Conservation (phyloP, 2,797 vertebrate species). For the Labroides dimidiatus region DNA sequence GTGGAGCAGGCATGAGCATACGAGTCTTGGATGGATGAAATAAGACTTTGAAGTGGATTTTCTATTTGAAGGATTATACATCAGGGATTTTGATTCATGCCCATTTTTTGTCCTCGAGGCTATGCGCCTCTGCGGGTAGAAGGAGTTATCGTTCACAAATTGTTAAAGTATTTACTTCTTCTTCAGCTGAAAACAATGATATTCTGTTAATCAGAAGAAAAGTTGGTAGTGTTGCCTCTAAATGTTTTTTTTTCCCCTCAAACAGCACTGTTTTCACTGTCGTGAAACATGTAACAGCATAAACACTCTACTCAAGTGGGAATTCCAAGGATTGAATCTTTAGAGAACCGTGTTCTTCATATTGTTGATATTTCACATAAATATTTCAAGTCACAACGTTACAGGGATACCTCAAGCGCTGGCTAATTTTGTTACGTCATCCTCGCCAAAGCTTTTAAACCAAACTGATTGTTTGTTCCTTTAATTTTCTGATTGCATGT, state of each 20-base stretch:
- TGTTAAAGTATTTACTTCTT: constrained; percentile 73
- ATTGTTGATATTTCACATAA: constrained; percentile 40
- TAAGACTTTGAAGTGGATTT: constrained; percentile 88
- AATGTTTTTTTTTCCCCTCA: constrained; percentile 8
- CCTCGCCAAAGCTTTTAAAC: constrained; percentile 35
- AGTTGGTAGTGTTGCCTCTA: constrained; percentile 12
- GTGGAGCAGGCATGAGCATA: constrained; percentile 71
- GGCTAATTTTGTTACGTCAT: constrained; percentile 28
- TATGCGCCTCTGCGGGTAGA: constrained; percentile 75
- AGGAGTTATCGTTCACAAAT: constrained; percentile 66
- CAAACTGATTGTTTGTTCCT: constrained; percentile 30
- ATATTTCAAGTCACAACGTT: constrained; percentile 42
- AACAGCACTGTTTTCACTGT: constrained; percentile 20
- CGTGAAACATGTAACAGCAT: not conserved
- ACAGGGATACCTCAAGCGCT: constrained; percentile 24
- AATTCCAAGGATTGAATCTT: constrained; percentile 36
- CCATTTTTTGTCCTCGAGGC: constrained; percentile 80
- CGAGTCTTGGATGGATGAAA: constrained; percentile 83
- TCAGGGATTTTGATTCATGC: constrained; percentile 84
- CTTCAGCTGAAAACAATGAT: constrained; percentile 59
- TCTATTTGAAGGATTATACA: constrained; percentile 86
- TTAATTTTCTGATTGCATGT: constrained; percentile 19
- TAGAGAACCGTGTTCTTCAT: constrained; percentile 34
- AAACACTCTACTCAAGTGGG: constrained; percentile 18
- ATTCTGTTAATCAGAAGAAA: constrained; percentile 54